These are phyloP conservation scores for Baryphthengus martii DNA, from an alignment of 2,113 vertebrate species.

Conservation along the genomic window DNA sequence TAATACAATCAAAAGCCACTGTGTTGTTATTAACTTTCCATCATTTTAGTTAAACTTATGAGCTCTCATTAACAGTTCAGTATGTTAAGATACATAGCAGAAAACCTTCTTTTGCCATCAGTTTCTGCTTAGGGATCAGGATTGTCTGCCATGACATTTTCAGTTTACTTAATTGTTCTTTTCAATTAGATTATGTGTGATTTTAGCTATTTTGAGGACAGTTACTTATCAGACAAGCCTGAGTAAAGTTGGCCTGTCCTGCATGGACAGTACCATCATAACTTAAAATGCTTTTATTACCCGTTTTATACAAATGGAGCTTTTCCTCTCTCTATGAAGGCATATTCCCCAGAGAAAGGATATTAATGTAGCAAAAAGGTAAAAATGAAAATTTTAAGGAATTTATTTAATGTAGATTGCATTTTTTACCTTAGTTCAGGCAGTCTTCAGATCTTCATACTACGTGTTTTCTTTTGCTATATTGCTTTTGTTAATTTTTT, in stretches of 20 bases:
- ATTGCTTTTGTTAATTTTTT: background rate
- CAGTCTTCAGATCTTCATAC: background rate
- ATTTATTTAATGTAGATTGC: background rate
- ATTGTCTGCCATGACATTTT: background rate
- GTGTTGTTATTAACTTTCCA: background rate
- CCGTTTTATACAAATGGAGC: fast-evolving
- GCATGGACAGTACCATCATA: background rate
- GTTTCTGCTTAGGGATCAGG: background rate
- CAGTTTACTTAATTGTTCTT: background rate
- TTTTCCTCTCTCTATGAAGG: background rate
- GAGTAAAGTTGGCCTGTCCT: background rate
- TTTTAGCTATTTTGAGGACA: background rate
- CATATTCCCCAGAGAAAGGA: background rate
- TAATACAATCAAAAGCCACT: background rate
- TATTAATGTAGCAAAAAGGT: background rate
- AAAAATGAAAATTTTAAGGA: background rate
- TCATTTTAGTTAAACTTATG: background rate
- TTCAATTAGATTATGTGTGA: background rate
- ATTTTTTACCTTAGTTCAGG: background rate
- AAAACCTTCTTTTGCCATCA: background rate
- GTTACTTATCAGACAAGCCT: background rate
- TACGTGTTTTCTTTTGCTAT: background rate
- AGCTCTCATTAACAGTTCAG: background rate
- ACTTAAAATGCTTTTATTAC: background rate
- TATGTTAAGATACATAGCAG: background rate